Evolutionary conservation across 2,797 vertebrate species (phyloP).

Genomic region (Leptodactylus fallax): DNA sequence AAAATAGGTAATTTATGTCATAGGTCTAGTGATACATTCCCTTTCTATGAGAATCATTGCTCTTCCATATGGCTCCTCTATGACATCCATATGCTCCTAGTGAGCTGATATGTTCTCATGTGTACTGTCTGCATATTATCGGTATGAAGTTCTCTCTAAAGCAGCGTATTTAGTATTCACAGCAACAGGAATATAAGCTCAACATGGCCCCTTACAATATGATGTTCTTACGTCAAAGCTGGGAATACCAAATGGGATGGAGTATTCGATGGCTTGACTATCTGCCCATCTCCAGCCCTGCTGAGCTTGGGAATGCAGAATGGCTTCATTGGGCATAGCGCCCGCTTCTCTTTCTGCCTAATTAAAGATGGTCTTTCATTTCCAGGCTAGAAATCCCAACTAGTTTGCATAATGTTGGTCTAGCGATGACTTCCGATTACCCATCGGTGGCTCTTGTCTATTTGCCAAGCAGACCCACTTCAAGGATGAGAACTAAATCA

Average conservation of each 20-base stretch:
- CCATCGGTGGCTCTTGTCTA: not conserved
- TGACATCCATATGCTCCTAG: not conserved
- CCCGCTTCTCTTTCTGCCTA: constrained; percentile 31
- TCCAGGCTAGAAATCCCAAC: constrained; percentile 16
- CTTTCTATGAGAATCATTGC: too few species aligned
- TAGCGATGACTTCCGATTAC: not conserved
- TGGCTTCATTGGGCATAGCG: constrained; percentile 50
- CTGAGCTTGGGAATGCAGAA: constrained; percentile 7
- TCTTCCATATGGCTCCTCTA: not conserved
- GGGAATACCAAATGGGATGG: not conserved
- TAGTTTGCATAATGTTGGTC: constrained; percentile 20
- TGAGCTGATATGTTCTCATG: not conserved
- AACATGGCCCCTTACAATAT: not conserved
- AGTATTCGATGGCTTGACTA: not conserved
- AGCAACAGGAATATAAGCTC: not conserved
- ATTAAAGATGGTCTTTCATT: constrained; percentile 38
- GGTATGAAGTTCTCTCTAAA: too few species aligned
- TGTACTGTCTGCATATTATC: not conserved
- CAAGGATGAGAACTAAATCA: constrained; percentile 31
- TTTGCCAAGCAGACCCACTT: constrained; percentile 14
- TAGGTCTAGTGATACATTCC: too few species aligned
- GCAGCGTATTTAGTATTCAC: not conserved
- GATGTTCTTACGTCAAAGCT: not conserved
- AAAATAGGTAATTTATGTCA: too few species aligned
- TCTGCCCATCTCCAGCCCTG: constrained; percentile 7